These are phyloP conservation scores for Neotoxoptera formosana DNA, from an alignment of 1,140 invertebrate genomes.

Conservation along the genomic window DNA sequence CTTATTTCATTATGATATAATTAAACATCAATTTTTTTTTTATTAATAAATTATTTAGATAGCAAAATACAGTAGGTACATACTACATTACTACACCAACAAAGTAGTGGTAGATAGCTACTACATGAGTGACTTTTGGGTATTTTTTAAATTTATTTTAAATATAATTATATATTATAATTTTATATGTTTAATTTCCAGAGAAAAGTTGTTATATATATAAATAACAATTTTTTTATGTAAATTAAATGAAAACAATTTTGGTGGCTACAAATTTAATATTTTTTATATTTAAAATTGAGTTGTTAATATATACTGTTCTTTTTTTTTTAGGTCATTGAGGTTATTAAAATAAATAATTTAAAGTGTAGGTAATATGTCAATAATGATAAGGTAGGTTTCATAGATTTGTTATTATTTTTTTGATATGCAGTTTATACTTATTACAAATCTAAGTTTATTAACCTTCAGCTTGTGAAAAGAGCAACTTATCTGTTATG, in stretches of 20 bases:
- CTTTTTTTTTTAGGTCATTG: not conserved
- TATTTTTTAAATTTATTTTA: not conserved
- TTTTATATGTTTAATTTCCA: not conserved
- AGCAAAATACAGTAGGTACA: too few species aligned
- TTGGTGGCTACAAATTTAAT: not conserved
- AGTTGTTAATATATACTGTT: not conserved
- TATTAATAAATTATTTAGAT: too few species aligned
- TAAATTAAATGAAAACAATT: not conserved
- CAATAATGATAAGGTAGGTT: not conserved
- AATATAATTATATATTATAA: not conserved
- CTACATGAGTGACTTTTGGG: too few species aligned
- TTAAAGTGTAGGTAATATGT: not conserved
- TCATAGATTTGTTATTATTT: not conserved
- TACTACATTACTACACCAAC: too few species aligned
- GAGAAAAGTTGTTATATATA: not conserved
- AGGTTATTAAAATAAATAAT: slow-evolving; percentile 15
- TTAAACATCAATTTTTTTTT: too few species aligned
- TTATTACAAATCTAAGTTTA: not conserved
- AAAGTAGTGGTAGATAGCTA: too few species aligned
- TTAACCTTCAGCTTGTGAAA: not conserved
- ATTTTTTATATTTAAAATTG: not conserved
- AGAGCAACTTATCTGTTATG: not conserved
- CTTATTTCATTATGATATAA: too few species aligned
- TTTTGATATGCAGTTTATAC: not conserved
- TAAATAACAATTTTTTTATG: not conserved